Percentiles rank a stretch among this genome's conserved stretches.
Conservation (phyloP, 2,888 invertebrate genomes). For the Polymixis flavicincta region DNA sequence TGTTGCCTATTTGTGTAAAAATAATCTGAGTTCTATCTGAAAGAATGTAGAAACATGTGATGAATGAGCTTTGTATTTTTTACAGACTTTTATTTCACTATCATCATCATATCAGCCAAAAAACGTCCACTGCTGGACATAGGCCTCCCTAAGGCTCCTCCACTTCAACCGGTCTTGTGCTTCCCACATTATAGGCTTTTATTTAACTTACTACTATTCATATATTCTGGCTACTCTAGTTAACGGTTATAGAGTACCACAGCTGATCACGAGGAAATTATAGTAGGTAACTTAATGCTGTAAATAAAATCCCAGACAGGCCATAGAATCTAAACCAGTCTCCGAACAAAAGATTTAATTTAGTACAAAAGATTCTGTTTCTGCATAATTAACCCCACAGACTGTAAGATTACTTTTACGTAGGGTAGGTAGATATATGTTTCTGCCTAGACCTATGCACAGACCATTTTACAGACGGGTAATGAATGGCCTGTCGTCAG, state of each 20-base stretch:
- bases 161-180: too few species aligned
- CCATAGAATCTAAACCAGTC: not conserved
- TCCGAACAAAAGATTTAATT: constrained; percentile 43
- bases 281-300: too few species aligned
- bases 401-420: constrained; percentile 20
- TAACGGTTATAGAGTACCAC: not conserved
- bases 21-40: not conserved
- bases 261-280: not conserved
- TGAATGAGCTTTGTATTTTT: too few species aligned
- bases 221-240: not conserved
- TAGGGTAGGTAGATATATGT: constrained; percentile 4
- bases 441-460: not conserved
- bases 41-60: too few species aligned
- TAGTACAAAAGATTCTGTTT: constrained; percentile 26
- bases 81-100: too few species aligned
- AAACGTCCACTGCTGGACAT: too few species aligned
- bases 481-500: not conserved
- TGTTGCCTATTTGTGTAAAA: not conserved
- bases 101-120: too few species aligned
- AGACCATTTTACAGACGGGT: not conserved
- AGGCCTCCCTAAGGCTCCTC: too few species aligned
- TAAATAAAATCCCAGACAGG: not conserved
- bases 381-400: constrained; percentile 40
- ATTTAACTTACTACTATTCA: too few species aligned
- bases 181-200: too few species aligned